A percentile compares a stretch with the other conserved stretches of the same genome.
Conservation (phyloP, 2,797 vertebrate genomes). For the Merluccius polli region DNA sequence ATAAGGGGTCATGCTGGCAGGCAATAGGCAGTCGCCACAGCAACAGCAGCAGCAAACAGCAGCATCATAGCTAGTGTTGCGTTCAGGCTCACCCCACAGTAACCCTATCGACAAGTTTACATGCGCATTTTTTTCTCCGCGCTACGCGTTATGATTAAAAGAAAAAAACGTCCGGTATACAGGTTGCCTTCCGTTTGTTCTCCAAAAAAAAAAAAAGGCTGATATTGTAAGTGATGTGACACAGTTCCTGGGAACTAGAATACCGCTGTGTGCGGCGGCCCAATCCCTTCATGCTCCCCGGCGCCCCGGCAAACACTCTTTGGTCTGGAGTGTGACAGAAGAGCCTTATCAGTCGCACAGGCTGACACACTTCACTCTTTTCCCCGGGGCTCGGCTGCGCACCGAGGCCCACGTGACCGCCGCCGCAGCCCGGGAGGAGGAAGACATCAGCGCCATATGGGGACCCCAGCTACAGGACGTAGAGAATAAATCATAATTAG, state of each 20-base stretch:
- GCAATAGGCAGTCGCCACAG: conserved; percentile 15
- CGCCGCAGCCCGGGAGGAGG: conserved; percentile 48
- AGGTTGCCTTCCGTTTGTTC: no score
- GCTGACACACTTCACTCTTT: conserved; percentile 68
- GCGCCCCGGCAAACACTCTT: conserved; percentile 61
- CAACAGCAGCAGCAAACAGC: no score
- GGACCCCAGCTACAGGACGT: conserved; percentile 27
- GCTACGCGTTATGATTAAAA: no score
- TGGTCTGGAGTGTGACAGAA: conserved; percentile 68
- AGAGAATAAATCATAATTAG: background rate
- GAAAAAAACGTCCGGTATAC: no score
- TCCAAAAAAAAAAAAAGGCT: background rate
- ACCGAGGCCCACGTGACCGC: conserved; percentile 54
- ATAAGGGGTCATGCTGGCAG: conserved; percentile 50
- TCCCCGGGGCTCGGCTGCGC: conserved; percentile 47
- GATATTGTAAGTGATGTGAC: conserved; percentile 21
- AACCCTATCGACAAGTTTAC: background rate
- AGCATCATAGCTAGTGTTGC: background rate
- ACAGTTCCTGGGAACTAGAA: conserved; percentile 49
- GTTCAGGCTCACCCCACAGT: background rate
- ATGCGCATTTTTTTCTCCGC: background rate
- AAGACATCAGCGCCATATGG: conserved; percentile 54
- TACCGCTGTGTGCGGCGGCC: conserved; percentile 44
- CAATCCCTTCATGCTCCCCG: conserved; percentile 54
- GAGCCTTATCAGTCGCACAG: conserved; percentile 70